Evolutionary conservation across 2,888 invertebrate genomes (phyloP).

Genomic region (Sinelater perroti): DNA sequence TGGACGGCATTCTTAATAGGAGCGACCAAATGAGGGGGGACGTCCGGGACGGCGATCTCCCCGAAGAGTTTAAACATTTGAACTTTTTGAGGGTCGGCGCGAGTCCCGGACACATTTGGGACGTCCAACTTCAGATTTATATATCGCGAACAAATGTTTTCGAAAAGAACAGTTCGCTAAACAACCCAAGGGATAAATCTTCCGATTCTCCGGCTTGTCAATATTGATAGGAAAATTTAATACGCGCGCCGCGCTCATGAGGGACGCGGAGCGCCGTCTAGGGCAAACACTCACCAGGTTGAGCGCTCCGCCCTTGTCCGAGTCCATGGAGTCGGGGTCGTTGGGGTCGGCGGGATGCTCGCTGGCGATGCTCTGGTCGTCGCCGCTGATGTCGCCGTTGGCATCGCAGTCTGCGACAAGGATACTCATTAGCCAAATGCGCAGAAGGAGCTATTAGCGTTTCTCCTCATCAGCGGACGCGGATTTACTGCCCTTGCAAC

Average conservation of each 20-base stretch:
- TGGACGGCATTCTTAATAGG: conserved; percentile 15
- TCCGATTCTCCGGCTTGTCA: conserved; percentile 46
- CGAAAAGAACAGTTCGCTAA: conserved; percentile 51
- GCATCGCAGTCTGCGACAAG: conserved; percentile 66
- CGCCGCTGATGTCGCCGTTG: conserved; percentile 70
- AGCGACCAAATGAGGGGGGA: conserved; percentile 45
- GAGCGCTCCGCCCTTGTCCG: conserved; percentile 67
- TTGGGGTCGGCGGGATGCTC: conserved; percentile 65
- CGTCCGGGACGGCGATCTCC: conserved; percentile 48
- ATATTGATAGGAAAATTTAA: conserved; percentile 51
- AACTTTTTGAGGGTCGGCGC: conserved; percentile 54
- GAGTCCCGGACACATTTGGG: conserved; percentile 49
- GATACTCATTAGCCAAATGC: conserved; percentile 16
- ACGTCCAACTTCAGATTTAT: conserved; percentile 55
- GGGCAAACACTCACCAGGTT: conserved; percentile 65
- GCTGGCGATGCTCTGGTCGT: conserved; percentile 69
- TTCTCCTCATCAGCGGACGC: conserved; percentile 12
- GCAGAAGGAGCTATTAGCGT: conserved; percentile 10
- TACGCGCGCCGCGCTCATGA: conserved; percentile 33
- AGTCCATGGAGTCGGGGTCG: conserved; percentile 71
- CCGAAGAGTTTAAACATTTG: conserved; percentile 61
- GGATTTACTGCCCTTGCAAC: conserved; percentile 14
- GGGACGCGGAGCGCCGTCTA: conserved; percentile 10
- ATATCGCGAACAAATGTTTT: conserved; percentile 54
- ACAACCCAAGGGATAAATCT: conserved; percentile 48